A percentile compares a stretch with the other conserved stretches of the same genome.
Conservation (phyloP, 1,140 invertebrate species). For the Hypsibius dujardini region DNA sequence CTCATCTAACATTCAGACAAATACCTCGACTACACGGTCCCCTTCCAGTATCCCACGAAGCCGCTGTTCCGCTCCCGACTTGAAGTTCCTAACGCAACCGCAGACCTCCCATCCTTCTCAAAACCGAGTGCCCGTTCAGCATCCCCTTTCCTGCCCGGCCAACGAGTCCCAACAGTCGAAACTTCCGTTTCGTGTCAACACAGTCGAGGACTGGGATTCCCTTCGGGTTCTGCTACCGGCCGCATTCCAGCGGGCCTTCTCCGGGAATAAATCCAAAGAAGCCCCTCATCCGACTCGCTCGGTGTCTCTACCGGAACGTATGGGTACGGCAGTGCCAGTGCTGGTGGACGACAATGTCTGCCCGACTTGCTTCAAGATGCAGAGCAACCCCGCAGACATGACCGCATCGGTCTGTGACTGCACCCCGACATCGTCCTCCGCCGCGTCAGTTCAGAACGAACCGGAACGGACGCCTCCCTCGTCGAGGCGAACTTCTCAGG, state of each 20-base stretch:
- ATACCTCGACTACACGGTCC: background rate
- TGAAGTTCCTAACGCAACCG: slow-evolving; percentile 1
- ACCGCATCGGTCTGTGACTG: background rate
- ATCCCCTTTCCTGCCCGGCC: background rate
- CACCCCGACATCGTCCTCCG: background rate
- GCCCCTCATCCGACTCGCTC: too few species aligned
- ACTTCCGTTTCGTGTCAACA: background rate
- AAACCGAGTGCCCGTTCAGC: background rate
- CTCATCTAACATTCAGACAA: background rate
- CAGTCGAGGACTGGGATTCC: background rate
- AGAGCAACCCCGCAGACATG: background rate
- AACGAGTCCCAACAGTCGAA: background rate
- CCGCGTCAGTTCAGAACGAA: too few species aligned
- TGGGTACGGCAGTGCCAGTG: too few species aligned
- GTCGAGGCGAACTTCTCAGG: too few species aligned
- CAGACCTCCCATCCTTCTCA: background rate
- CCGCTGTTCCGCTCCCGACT: background rate
- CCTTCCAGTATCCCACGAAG: background rate
- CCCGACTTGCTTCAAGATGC: background rate
- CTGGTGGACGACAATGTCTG: background rate
- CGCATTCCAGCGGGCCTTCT: background rate
- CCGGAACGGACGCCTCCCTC: too few species aligned
- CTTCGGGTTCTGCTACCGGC: background rate
- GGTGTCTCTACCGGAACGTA: too few species aligned
- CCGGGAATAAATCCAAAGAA: slow-evolving; percentile 9